These are phyloP conservation scores for Pyrocephalus nanus DNA, from an alignment of 2,797 vertebrate species.

Conservation along the genomic window DNA sequence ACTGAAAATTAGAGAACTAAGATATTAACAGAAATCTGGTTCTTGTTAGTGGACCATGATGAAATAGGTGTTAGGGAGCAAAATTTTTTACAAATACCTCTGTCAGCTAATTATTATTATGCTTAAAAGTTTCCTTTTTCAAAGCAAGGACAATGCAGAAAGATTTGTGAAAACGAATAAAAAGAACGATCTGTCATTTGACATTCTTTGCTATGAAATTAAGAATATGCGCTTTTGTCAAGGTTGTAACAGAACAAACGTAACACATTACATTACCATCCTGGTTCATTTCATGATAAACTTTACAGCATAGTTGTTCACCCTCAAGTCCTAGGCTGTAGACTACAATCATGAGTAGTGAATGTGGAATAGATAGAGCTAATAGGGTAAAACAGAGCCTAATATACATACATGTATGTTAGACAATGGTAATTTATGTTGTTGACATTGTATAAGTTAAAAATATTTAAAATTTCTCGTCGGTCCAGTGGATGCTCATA, in stretches of 20 bases:
- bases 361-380: not conserved
- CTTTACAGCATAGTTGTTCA: not conserved
- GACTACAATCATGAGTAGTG: not conserved
- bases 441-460: not conserved
- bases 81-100: not conserved
- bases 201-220: not conserved
- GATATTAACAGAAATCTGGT: not conserved
- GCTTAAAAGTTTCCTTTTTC: not conserved
- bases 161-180: not conserved
- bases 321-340: not conserved
- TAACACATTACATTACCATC: not conserved
- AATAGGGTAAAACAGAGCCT: not conserved
- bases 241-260: not conserved
- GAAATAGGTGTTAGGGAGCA: not conserved
- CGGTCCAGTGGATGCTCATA: not conserved
- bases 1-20: not conserved
- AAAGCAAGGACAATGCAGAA: not conserved
- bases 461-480: not conserved
- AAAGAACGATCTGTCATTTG: not conserved
- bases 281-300: not conserved
- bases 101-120: slow-evolving; percentile 7
- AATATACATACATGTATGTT: not conserved
- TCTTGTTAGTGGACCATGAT: not conserved
- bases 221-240: not conserved
- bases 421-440: not conserved